phyloP scores from a whole-genome alignment of 2,797 vertebrate species.

The Syngnathus acus region DNA sequence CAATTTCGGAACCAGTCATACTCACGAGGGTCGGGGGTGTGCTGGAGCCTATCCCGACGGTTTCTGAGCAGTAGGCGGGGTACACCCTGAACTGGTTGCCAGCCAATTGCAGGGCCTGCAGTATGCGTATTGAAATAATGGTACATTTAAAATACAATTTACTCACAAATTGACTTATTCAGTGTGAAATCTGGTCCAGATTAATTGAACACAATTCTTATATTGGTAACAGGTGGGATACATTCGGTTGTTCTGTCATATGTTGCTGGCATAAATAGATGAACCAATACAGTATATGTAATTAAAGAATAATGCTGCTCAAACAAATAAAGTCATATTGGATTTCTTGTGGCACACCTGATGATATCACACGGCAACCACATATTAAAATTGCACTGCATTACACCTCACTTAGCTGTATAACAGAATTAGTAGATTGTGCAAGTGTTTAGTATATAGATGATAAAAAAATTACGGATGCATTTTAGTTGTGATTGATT shows the following conservation, averaged over 20 bases:
- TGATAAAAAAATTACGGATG: not conserved
- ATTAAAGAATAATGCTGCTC: not conserved
- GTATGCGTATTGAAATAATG: too few species aligned
- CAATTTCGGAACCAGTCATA: too few species aligned
- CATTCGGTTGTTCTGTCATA: not conserved
- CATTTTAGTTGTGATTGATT: constrained; percentile 3
- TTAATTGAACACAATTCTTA: too few species aligned
- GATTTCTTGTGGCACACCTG: not conserved
- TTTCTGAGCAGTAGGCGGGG: too few species aligned
- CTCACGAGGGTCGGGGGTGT: too few species aligned
- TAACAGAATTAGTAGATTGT: not conserved
- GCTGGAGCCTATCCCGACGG: too few species aligned
- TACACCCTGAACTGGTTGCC: too few species aligned
- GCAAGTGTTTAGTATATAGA: not conserved
- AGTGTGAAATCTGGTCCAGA: not conserved
- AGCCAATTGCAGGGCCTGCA: too few species aligned
- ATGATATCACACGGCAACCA: too few species aligned
- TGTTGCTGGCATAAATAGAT: not conserved
- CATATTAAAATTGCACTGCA: not conserved
- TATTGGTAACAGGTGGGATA: too few species aligned
- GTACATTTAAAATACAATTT: too few species aligned
- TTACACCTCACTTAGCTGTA: not conserved
- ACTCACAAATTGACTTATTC: too few species aligned
- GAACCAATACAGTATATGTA: not conserved
- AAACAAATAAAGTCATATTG: not conserved